Evolutionary conservation across 2,797 vertebrate species (phyloP), one percentile per base, ranked within the genome.

Genomic region (Intellagama lesueurii): DNA sequence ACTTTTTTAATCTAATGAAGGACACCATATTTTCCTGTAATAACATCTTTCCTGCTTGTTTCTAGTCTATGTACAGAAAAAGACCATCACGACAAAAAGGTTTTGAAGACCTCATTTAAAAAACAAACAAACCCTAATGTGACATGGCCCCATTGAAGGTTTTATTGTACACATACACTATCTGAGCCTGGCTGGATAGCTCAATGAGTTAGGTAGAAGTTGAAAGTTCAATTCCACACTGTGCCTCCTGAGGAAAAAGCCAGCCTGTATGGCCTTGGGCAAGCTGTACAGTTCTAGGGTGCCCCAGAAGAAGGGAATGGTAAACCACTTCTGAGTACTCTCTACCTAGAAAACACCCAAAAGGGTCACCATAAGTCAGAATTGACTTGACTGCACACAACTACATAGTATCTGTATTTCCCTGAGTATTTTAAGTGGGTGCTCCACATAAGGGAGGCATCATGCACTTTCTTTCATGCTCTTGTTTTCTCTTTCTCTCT

Each of bases 1-100:
- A 52, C 88, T 64, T 64, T 91, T 95, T 92, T 90, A 75, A 90
- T 16, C 0, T 89, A 88, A 89, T 88, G 91, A 75, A 91, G 83
- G 86, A 89, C 68, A 90, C 44, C 35, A 73, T 87, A 92, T 95
- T 92, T 85, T 77, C 92, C 78, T 90, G 80, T 76, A 90, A 92
- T 92, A 92, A 78, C 69, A 87, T 47, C 87, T 94, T 92, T 93
- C 80, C 0, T 0, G 85, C 81, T 86, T 89, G 90, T 72, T 93
- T 47, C 60, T 47, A 88, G 90, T 90, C 86, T 94, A 83, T 24
- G 22, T 75, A 11, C 52, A 75, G 64, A 75, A 40, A 56, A 16
- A 77, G 2, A 35, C 22, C 26, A 30, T 47, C 32, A 79, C 5
- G 22, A 56, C 19, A 40, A 52, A 76, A 26, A 28, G 6, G 3